These are phyloP conservation scores for Lasioglossum morio DNA, from an alignment of 2,888 invertebrate species.

Conservation along the genomic window DNA sequence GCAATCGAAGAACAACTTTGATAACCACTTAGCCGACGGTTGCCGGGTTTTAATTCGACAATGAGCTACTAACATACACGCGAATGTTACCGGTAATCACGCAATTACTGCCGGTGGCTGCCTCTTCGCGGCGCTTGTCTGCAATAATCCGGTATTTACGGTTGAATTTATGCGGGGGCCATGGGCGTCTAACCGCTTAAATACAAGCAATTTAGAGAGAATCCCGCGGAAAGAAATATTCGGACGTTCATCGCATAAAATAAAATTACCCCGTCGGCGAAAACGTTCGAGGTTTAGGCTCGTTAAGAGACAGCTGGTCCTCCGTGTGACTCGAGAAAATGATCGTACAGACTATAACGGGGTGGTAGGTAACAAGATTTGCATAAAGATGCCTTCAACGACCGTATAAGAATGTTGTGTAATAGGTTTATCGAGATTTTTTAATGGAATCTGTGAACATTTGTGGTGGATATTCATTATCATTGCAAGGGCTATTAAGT, in stretches of 20 bases:
- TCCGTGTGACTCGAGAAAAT: constrained; percentile 8
- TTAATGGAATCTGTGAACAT: not conserved
- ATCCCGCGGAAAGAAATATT: constrained; percentile 35
- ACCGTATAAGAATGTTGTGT: not conserved
- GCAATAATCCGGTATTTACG: constrained; percentile 53
- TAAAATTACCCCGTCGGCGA: not conserved
- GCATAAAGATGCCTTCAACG: not conserved
- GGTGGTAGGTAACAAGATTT: not conserved
- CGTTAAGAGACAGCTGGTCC: constrained; percentile 34
- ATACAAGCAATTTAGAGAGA: constrained; percentile 33
- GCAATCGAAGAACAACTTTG: not conserved
- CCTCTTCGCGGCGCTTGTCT: constrained; percentile 29
- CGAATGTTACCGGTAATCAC: constrained; percentile 57
- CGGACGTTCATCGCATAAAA: constrained; percentile 9
- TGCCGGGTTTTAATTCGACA: constrained; percentile 31
- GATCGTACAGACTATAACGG: not conserved
- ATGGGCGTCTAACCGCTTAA: constrained; percentile 38
- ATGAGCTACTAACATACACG: constrained; percentile 43
- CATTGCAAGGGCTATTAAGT: not conserved
- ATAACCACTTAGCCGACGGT: constrained; percentile 15
- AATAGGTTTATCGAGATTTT: not conserved
- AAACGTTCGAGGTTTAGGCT: constrained; percentile 30
- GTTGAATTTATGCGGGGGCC: constrained; percentile 32
- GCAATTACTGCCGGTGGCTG: constrained; percentile 42
- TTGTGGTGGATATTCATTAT: not conserved